Evolutionary conservation across 2,113 vertebrate species (phyloP).

Genomic region (Promerops cafer): DNA sequence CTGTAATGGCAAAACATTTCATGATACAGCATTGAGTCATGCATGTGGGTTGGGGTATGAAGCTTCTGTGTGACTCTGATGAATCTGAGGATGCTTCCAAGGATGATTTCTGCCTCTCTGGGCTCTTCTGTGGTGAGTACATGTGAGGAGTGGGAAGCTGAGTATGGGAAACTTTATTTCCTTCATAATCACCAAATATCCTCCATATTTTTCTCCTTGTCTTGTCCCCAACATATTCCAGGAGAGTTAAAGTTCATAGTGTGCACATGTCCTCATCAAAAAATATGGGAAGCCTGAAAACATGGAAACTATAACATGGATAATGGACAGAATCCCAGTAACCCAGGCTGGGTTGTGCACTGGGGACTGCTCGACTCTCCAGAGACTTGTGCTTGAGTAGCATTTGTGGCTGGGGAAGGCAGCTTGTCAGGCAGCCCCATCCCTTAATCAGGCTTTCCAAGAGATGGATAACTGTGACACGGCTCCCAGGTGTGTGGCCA

Average conservation of each 20-base stretch:
- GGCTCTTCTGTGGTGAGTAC: background rate
- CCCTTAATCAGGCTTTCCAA: background rate
- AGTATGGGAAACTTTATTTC: background rate
- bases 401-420: background rate
- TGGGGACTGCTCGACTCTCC: fast-evolving
- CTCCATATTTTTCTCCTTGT: background rate
- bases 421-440: background rate
- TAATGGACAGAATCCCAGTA: background rate
- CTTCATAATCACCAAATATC: background rate
- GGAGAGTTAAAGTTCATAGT: background rate
- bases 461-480: fast-evolving
- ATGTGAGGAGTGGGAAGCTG: background rate
- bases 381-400: background rate
- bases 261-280: fast-evolving
- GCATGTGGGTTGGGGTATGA: background rate
- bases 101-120: background rate
- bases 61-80: background rate
- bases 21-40: background rate
- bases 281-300: background rate
- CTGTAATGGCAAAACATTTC: background rate
- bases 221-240: background rate
- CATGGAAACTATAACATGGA: background rate
- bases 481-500: background rate
- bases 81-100: background rate
- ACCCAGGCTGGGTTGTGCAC: background rate